phyloP scores from a whole-genome alignment of 2,888 invertebrate genomes.

The Volucella inflata region DNA sequence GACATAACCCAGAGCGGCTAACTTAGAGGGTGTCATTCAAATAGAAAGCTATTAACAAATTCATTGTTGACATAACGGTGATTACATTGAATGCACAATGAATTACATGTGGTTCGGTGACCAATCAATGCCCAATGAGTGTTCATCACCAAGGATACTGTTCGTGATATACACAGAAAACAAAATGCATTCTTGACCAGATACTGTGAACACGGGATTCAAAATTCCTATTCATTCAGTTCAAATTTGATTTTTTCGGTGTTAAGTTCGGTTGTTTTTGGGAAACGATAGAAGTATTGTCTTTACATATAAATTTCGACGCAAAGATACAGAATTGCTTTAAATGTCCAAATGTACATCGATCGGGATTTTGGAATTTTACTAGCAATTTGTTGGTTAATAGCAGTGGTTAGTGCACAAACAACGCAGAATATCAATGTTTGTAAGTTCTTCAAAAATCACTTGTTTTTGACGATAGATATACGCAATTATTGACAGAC shows the following conservation, averaged over 20 bases:
- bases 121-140: conserved; percentile 58
- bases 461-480: not conserved
- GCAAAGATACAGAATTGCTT: not conserved
- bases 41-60: conserved; percentile 48
- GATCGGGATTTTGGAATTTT: conserved; percentile 4
- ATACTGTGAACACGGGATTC: not conserved
- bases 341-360: conserved; percentile 57
- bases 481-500: no score
- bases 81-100: conserved; percentile 58
- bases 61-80: conserved; percentile 66
- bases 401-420: conserved; percentile 82
- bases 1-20: conserved; percentile 17
- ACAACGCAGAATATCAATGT: conserved; percentile 90
- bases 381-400: conserved; percentile 39
- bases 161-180: conserved; percentile 52
- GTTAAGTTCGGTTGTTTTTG: conserved; percentile 23
- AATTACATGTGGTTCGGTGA: conserved; percentile 54
- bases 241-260: conserved; percentile 12
- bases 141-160: conserved; percentile 69
- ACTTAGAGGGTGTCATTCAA: conserved; percentile 37
- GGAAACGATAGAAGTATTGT: not conserved
- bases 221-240: conserved; percentile 30
- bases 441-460: conserved; percentile 85
- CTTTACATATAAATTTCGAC: not conserved
- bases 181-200: conserved; percentile 52